Evolutionary conservation across 1,140 invertebrate species (phyloP).

Genomic region (Bilobella aurantiaca): DNA sequence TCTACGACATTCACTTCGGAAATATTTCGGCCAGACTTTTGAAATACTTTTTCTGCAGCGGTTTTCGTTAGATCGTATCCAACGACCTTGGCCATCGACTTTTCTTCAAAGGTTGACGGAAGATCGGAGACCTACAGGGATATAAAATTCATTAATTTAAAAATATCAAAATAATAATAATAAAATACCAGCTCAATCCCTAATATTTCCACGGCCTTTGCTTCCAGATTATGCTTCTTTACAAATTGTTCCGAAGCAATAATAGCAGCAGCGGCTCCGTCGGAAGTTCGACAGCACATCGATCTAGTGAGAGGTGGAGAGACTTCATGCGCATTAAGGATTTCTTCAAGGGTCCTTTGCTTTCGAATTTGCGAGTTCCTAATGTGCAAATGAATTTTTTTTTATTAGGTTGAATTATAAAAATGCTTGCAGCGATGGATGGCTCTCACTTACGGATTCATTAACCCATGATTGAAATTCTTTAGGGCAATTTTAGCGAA

Average conservation of each 20-base stretch:
- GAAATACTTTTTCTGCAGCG: conserved; percentile 69
- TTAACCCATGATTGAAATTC: conserved; percentile 91
- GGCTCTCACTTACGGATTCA: conserved; percentile 70
- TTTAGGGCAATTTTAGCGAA: conserved; percentile 96
- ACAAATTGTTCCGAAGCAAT: conserved; percentile 87
- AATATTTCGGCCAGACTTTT: conserved; percentile 63
- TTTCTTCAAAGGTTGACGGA: conserved; percentile 68
- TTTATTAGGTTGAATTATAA: not conserved
- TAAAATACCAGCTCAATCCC: conserved; percentile 74
- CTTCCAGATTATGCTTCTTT: conserved; percentile 62
- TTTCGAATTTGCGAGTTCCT: conserved; percentile 83
- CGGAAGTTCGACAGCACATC: conserved; percentile 94
- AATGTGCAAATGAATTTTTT: not conserved
- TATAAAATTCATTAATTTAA: not conserved
- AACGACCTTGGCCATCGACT: conserved; percentile 80
- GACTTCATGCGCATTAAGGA: conserved; percentile 70
- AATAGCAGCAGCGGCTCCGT: conserved; percentile 85
- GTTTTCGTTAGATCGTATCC: conserved; percentile 90
- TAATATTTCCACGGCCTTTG: conserved; percentile 84
- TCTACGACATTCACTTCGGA: conserved; percentile 90
- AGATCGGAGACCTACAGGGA: conserved; percentile 60
- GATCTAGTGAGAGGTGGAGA: conserved; percentile 85
- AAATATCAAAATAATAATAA: not conserved
- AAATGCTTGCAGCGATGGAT: not conserved
- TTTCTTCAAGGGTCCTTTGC: conserved; percentile 79